Conservation (phyloP, 1,140 invertebrate genomes). For the Tetramorium simillimum region DNA sequence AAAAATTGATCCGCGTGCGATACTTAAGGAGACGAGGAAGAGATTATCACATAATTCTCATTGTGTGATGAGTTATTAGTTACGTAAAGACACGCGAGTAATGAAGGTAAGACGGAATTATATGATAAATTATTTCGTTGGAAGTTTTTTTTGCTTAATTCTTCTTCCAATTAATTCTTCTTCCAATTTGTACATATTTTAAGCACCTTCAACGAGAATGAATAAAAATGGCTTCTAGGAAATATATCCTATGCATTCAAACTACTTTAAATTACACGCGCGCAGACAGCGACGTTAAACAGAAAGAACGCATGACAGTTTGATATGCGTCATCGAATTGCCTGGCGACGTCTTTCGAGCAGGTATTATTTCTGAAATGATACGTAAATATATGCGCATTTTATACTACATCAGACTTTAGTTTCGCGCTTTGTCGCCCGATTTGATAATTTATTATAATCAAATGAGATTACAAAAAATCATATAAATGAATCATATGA, state of each 20-base stretch:
- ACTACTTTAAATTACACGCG: background rate
- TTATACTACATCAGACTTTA: background rate
- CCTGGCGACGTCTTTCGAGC: background rate
- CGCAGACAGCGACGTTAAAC: background rate
- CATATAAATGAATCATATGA: too few relatives aligned
- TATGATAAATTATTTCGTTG: background rate
- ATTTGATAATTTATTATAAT: background rate
- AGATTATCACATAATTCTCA: slow-evolving; percentile 3
- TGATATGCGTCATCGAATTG: background rate
- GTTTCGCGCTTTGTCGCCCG: background rate
- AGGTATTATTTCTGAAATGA: background rate
- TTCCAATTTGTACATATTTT: background rate
- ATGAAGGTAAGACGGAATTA: background rate
- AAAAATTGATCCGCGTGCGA: background rate
- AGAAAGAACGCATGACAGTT: background rate
- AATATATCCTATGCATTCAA: background rate
- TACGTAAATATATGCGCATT: slow-evolving; percentile 10
- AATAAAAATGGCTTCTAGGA: background rate
- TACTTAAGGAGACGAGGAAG: background rate
- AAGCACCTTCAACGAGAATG: background rate
- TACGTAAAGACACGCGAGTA: slow-evolving; percentile 10
- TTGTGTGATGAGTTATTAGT: slow-evolving; percentile 7
- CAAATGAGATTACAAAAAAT: background rate
- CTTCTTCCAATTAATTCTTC: too few relatives aligned
- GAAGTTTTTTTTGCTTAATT: background rate